phyloP scores from a whole-genome alignment of 1,140 invertebrate species.

The Arion vulgaris region DNA sequence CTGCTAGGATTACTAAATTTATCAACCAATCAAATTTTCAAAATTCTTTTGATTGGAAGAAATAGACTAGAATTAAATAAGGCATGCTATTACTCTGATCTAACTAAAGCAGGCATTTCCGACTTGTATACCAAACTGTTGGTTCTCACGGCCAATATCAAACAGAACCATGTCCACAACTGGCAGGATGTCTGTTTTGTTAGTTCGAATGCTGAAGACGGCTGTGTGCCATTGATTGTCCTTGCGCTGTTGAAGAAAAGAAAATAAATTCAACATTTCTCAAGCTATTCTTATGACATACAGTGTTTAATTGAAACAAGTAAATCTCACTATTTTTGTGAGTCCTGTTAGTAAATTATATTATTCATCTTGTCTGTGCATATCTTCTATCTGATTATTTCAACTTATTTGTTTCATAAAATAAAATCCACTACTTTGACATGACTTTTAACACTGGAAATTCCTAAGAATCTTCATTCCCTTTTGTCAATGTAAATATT shows the following conservation, averaged over 20 bases:
- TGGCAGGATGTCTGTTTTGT: constrained; percentile 84
- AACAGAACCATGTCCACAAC: constrained; percentile 84
- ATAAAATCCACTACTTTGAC: too few species aligned
- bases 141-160: constrained; percentile 82
- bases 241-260: constrained; percentile 73
- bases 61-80: constrained; percentile 6
- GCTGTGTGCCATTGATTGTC: constrained; percentile 81
- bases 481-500: too few species aligned
- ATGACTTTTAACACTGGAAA: too few species aligned
- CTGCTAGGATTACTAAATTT: neutral
- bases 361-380: too few species aligned
- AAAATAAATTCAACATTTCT: neutral
- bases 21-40: constrained; percentile 1
- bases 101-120: constrained; percentile 86
- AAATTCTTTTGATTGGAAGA: neutral
- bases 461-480: too few species aligned
- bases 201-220: constrained; percentile 82
- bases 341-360: too few species aligned
- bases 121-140: constrained; percentile 86
- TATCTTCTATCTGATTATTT: too few species aligned
- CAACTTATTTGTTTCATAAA: too few species aligned
- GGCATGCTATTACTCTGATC: neutral
- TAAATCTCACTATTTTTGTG: too few species aligned
- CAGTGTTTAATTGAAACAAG: too few species aligned
- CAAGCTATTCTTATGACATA: too few species aligned